Evolutionary conservation across 2,113 vertebrate genomes (phyloP), one percentile per base, ranked within the genome.

Genomic region (Alaudala cheleensis): DNA sequence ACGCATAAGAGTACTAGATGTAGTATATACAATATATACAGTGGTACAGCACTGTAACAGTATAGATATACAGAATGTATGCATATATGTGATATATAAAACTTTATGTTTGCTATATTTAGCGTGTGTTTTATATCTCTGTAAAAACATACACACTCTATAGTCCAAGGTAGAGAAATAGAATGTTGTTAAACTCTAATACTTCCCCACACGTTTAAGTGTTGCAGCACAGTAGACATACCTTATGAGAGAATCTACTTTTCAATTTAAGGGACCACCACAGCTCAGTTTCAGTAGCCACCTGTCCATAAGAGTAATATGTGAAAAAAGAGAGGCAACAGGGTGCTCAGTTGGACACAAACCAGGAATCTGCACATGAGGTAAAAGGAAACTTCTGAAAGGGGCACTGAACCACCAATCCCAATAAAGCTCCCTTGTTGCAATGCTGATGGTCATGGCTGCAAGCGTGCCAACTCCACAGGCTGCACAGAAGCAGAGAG

Each of bases 341-440:
- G 39, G 14, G 12, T 20, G 21, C 71, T n/a, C 1, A 2, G 37
- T 1, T 4, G 5, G 45, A 23, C 1, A 2, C 44, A 58, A 25
- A 6, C 16, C 44, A 34, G 11, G 10, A 70, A 34, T 3, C 7
- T 3, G 40, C 24, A 25, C 2, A 0, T 11, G 25, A 86, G 12
- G 22, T 13, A 28, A 81, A 76, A 15, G 23, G 22, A 80, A 61
- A 42, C 24, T 87, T 49, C 28, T 45, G 11, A 21, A 51, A 77
- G 31, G 2, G 1, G 50, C 49, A 57, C 15, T 14, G 50, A 12
- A 67, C 14, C 4, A 3, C n/a, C 45, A 15, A 0, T 9, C 23
- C 17, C 44, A 13, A 4, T 11, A 2, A 15, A 39, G 42, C 62
- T 45, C 17, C 12, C 28, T 14, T 0, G 0, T 22, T 16, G 14